Evolutionary conservation across 1,140 invertebrate species (phyloP).

Genomic region (Panagrolaimus sp.): DNA sequence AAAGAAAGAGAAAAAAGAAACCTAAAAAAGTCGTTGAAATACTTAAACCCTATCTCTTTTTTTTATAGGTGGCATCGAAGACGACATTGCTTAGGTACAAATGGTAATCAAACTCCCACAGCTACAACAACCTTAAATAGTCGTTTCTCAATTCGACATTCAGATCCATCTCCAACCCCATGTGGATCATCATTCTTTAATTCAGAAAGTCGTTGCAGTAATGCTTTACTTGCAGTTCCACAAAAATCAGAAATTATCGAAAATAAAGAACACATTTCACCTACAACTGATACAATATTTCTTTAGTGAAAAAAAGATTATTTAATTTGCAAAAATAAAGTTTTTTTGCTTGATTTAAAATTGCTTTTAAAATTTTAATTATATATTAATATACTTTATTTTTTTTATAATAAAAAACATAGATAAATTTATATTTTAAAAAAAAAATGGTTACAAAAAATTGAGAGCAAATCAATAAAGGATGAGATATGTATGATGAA

Average conservation of each 20-base stretch:
- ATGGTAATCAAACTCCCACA: neutral
- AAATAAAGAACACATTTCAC: neutral
- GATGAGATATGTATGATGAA: too few species aligned
- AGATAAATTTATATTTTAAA: too few species aligned
- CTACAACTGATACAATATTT: conserved; percentile 9
- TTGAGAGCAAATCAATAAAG: too few species aligned
- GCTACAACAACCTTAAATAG: neutral
- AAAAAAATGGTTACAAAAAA: too few species aligned
- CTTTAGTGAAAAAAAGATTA: neutral
- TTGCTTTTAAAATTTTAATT: too few species aligned
- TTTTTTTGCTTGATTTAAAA: conserved; percentile 1
- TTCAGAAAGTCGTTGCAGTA: neutral
- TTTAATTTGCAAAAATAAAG: neutral
- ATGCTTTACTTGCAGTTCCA: neutral
- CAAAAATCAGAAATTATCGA: conserved; percentile 9
- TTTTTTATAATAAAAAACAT: too few species aligned
- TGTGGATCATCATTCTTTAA: neutral
- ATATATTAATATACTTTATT: too few species aligned
- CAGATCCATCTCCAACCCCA: conserved; percentile 7
- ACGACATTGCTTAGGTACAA: neutral
- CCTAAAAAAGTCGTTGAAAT: too few species aligned
- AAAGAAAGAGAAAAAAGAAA: too few species aligned
- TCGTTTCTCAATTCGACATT: conserved; percentile 1
- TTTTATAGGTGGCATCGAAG: too few species aligned
- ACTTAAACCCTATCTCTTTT: too few species aligned